Evolutionary conservation across 2,797 vertebrate species (phyloP).

Genomic region (Thripadectes ignobilis): DNA sequence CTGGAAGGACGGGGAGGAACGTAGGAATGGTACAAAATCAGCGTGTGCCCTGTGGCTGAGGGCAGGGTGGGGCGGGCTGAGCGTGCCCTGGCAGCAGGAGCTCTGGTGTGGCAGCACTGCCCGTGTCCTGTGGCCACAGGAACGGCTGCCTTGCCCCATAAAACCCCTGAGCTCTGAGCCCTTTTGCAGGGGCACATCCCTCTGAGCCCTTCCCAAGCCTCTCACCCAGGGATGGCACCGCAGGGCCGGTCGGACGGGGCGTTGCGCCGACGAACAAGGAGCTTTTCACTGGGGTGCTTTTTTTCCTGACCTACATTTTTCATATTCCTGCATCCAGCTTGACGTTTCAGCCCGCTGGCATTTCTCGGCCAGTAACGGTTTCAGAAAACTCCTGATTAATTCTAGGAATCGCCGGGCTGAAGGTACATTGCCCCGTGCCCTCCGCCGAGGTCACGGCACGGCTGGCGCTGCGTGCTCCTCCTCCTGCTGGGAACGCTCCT

Average conservation of each 20-base stretch:
- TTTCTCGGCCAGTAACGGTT: not conserved
- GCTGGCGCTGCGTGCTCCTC: not conserved
- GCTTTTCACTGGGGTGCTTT: conserved; percentile 38
- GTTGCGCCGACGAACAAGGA: not conserved
- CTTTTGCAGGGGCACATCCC: not conserved
- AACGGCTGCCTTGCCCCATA: not conserved
- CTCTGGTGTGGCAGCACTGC: not conserved
- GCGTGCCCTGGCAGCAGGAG: not conserved
- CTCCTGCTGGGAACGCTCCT: rapidly evolving
- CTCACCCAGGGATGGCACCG: not conserved
- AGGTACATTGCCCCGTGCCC: not conserved
- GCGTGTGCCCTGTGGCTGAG: not conserved
- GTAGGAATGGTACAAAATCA: not conserved
- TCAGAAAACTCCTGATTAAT: not conserved
- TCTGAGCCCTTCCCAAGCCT: not conserved
- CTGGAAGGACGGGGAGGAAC: not conserved
- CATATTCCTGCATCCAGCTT: not conserved
- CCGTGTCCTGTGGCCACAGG: not conserved
- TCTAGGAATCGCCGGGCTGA: not conserved
- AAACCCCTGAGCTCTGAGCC: not conserved
- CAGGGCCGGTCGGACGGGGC: not conserved
- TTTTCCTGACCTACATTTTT: conserved; percentile 47
- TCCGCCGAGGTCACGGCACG: not conserved
- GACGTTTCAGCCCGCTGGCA: not conserved
- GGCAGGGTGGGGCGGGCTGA: not conserved